A percentile compares a stretch with the other conserved stretches of the same genome.
phyloP scores from a whole-genome alignment of 2,113 vertebrate species.

The Hypocryptadius cinnamomeus region DNA sequence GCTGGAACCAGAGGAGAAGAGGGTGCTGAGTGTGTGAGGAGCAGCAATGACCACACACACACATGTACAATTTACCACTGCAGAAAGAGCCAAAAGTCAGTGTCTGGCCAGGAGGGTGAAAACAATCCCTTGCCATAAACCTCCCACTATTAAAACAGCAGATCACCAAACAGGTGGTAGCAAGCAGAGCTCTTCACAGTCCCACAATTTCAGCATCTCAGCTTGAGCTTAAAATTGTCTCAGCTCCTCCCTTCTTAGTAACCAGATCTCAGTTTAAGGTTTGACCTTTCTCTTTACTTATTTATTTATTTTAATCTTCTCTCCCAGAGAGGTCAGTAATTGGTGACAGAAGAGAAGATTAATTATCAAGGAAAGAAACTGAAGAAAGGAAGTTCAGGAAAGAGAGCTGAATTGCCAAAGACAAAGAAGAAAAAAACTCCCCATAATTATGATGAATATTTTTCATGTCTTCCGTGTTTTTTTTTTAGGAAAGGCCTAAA shows the following conservation, averaged over 20 bases:
- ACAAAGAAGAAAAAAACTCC: background rate
- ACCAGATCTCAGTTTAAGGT: background rate
- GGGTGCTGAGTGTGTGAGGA: background rate
- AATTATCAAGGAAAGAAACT: background rate
- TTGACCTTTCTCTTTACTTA: background rate
- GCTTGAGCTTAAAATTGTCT: background rate
- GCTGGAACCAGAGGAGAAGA: background rate
- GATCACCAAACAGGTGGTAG: background rate
- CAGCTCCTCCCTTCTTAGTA: background rate
- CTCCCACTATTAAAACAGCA: background rate
- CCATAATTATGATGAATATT: background rate
- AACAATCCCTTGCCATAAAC: background rate
- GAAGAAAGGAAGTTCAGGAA: background rate
- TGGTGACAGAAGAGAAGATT: background rate
- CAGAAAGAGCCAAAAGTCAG: background rate
- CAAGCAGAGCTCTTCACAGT: background rate
- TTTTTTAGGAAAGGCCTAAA: background rate
- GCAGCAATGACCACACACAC: background rate
- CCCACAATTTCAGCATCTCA: background rate
- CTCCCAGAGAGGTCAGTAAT: background rate
- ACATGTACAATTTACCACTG: fast-evolving
- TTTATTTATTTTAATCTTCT: background rate
- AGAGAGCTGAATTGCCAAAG: background rate
- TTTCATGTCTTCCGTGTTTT: background rate
- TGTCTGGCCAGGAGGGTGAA: background rate